These are phyloP conservation scores for Holothuria leucospilota DNA, from an alignment of 53 echinoderm and acorn worm genomes.

Conservation along the genomic window DNA sequence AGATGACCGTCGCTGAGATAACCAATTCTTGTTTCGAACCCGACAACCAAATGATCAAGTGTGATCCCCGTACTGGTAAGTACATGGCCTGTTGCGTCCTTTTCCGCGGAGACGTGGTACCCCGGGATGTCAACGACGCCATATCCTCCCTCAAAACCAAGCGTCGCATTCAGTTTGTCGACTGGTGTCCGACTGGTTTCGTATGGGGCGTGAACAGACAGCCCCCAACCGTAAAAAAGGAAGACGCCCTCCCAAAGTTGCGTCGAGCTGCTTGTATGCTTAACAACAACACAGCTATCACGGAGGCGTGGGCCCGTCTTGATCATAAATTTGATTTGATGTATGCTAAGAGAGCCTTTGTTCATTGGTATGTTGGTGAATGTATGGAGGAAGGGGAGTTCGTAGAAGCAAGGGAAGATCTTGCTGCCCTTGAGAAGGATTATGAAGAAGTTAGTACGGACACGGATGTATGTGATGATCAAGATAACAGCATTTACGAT, in stretches of 20 bases:
- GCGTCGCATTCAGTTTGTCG: slow-evolving; percentile 91
- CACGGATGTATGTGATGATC: not conserved
- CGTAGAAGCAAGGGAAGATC: slow-evolving; percentile 86
- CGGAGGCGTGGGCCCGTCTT: slow-evolving; percentile 93
- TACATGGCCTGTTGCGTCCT: slow-evolving; percentile 13
- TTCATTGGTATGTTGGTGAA: slow-evolving; percentile 96
- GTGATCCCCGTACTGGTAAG: slow-evolving; percentile 72
- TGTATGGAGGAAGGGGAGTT: slow-evolving; percentile 98
- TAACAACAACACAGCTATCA: slow-evolving; percentile 93
- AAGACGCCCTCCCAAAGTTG: slow-evolving; percentile 89
- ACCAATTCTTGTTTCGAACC: slow-evolving; percentile 68
- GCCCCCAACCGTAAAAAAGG: slow-evolving; percentile 87
- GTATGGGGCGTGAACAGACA: slow-evolving; percentile 94
- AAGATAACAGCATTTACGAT: not conserved
- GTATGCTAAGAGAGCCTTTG: slow-evolving; percentile 98
- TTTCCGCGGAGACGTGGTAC: slow-evolving; percentile 92
- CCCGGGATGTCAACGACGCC: slow-evolving; percentile 93
- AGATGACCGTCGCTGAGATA: slow-evolving; percentile 62
- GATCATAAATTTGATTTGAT: slow-evolving; percentile 98
- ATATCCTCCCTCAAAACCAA: slow-evolving; percentile 95
- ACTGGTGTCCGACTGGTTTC: slow-evolving; percentile 99
- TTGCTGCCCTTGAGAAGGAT: slow-evolving; percentile 95
- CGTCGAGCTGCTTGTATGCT: slow-evolving; percentile 97
- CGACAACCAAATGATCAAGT: slow-evolving; percentile 92
- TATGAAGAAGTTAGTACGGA: slow-evolving; percentile 85